Percentiles rank a stretch among this genome's conserved stretches.
Conservation (phyloP, 2,888 invertebrate genomes). For the Scrobipalpa atriplicella region DNA sequence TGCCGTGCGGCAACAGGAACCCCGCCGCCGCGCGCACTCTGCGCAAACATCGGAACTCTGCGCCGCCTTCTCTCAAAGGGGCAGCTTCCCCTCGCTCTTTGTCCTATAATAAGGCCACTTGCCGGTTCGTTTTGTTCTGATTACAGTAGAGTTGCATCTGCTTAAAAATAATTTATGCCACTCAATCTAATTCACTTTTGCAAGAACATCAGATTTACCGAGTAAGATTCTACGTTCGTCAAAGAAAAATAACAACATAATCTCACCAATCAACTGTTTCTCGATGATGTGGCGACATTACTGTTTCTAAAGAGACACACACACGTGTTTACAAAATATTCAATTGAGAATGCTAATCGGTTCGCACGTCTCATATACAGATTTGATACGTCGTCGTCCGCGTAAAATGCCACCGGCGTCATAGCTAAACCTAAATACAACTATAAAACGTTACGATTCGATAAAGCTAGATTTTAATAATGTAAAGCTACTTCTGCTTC, state of each 20-base stretch:
- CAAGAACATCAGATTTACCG: background rate
- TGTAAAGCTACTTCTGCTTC: background rate
- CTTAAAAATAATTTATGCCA: constrained; percentile 8
- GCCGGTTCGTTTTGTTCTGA: background rate
- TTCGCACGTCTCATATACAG: constrained; percentile 9
- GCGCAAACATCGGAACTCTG: constrained; percentile 75
- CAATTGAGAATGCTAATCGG: constrained; percentile 7
- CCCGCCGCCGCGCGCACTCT: constrained; percentile 68
- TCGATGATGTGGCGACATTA: background rate
- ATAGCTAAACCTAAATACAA: background rate
- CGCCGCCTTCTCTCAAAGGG: constrained; percentile 53
- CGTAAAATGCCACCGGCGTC: background rate
- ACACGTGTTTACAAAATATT: constrained; percentile 23
- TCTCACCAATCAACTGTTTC: background rate
- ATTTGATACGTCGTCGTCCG: constrained; percentile 5
- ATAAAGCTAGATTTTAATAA: background rate
- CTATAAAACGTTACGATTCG: background rate
- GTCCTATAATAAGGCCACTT: constrained; percentile 32
- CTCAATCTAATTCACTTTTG: background rate
- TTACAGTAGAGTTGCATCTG: no score
- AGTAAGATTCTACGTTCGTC: background rate
- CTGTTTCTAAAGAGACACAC: constrained; percentile 9
- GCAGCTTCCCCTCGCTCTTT: constrained; percentile 44
- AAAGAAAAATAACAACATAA: background rate
- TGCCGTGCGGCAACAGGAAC: constrained; percentile 55